Evolutionary conservation across 1,140 invertebrate species (phyloP).

Genomic region (Drosophila mojavensis): DNA sequence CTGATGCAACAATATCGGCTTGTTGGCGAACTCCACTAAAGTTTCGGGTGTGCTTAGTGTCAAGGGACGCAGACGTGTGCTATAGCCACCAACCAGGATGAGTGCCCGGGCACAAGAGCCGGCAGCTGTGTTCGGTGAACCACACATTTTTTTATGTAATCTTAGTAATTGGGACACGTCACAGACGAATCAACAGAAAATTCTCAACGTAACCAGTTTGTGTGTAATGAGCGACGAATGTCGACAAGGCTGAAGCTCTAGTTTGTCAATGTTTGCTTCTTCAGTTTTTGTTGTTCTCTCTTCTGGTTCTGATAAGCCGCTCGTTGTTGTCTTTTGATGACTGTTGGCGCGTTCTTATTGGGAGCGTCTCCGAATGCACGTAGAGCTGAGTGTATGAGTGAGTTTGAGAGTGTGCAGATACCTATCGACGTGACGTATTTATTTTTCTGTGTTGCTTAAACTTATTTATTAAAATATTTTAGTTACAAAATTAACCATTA

Average conservation of each 20-base stretch:
- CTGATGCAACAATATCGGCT: constrained; percentile 99
- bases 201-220: neutral
- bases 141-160: constrained; percentile 69
- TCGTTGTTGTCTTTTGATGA: constrained; percentile 31
- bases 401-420: neutral
- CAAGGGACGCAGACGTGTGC: constrained; percentile 96
- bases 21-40: constrained; percentile 99
- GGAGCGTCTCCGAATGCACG: constrained; percentile 15
- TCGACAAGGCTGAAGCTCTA: constrained; percentile 5
- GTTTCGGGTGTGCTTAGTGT: constrained; percentile 99
- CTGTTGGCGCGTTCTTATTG: constrained; percentile 46
- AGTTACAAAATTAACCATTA: neutral
- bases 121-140: constrained; percentile 50
- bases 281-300: constrained; percentile 30
- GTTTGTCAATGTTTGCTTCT: constrained; percentile 3
- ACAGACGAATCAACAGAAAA: constrained; percentile 39
- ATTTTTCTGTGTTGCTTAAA: neutral
- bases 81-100: constrained; percentile 99
- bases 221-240: neutral
- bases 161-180: constrained; percentile 60
- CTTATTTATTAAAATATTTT: neutral
- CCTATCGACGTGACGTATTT: constrained; percentile 2
- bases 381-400: constrained; percentile 7
- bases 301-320: constrained; percentile 60
- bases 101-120: constrained; percentile 92